Percentiles rank a stretch among this genome's conserved stretches.
phyloP scores from a whole-genome alignment of 2,797 vertebrate genomes.

The Rhinichthys osculus region DNA sequence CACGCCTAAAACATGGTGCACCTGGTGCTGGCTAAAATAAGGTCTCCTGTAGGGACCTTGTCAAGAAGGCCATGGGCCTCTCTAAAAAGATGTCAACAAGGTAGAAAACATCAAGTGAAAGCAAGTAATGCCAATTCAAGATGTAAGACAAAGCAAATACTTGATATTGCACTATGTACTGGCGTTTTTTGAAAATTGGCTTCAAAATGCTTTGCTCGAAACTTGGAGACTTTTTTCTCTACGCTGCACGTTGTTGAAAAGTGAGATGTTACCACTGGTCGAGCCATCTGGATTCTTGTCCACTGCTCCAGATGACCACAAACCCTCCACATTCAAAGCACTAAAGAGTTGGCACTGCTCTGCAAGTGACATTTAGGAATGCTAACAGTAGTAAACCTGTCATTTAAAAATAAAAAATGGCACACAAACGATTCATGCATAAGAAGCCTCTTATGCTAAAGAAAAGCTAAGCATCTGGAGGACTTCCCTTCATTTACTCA shows the following conservation, averaged over 20 bases:
- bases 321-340: not conserved
- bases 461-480: not conserved
- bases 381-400: not conserved
- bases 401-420: not conserved
- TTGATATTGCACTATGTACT: not conserved
- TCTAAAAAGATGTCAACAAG: constrained; percentile 21
- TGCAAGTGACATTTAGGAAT: not conserved
- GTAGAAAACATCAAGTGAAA: constrained; percentile 11
- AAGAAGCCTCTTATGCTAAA: constrained; percentile 1
- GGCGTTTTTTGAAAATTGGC: not conserved
- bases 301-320: not conserved
- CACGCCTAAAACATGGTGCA: constrained; percentile 76
- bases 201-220: not conserved
- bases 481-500: not conserved
- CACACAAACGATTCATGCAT: not conserved
- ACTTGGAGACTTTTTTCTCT: not conserved
- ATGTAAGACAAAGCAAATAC: not conserved
- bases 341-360: not conserved
- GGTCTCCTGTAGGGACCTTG: constrained; percentile 62
- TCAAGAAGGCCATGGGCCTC: constrained; percentile 20
- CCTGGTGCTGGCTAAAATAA: constrained; percentile 80
- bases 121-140: not conserved
- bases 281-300: not conserved
- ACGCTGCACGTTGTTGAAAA: not conserved
- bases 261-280: not conserved